phyloP scores from a whole-genome alignment of 2,113 vertebrate species.

The Lophius piscatorius region DNA sequence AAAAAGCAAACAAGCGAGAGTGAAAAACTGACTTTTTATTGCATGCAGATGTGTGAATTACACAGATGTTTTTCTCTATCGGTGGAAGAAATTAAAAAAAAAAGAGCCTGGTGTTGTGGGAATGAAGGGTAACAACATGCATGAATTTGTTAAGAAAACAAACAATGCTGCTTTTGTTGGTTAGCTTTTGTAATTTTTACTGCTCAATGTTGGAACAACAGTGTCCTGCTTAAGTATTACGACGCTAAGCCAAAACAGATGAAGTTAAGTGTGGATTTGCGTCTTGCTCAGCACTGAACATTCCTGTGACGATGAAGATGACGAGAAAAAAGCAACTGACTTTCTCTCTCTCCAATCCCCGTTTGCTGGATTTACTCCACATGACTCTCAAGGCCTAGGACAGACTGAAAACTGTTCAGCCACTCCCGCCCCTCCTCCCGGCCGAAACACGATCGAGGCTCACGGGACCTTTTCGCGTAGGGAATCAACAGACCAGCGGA shows the following conservation, averaged over 20 bases:
- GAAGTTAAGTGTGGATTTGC: constrained; percentile 64
- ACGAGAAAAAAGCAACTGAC: constrained; percentile 61
- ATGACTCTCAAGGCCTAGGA: constrained; percentile 54
- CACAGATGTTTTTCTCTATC: constrained; percentile 61
- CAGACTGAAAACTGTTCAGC: constrained; percentile 49
- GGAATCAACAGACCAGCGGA: constrained; percentile 61
- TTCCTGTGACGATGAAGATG: constrained; percentile 73
- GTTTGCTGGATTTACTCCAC: constrained; percentile 31
- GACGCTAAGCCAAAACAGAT: constrained; percentile 72
- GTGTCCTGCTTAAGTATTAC: constrained; percentile 65
- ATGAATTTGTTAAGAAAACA: constrained; percentile 78
- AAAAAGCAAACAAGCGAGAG: constrained; percentile 15
- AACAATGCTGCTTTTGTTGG: constrained; percentile 75
- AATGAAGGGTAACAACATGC: constrained; percentile 78
- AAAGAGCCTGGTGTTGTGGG: constrained; percentile 70
- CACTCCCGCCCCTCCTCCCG: constrained; percentile 30
- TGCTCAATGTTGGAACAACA: constrained; percentile 64
- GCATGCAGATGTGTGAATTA: constrained; percentile 81
- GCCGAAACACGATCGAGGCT: constrained; percentile 46
- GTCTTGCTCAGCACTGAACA: constrained; percentile 73
- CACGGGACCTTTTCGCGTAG: constrained; percentile 42
- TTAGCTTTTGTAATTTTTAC: constrained; percentile 47
- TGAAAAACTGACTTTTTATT: constrained; percentile 68
- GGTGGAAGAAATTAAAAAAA: constrained; percentile 50
- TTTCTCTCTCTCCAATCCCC: constrained; percentile 41